Percentiles rank a stretch among this genome's conserved stretches.
phyloP scores from a whole-genome alignment of 1,140 invertebrate species.

The Drosophila sturtevanti region DNA sequence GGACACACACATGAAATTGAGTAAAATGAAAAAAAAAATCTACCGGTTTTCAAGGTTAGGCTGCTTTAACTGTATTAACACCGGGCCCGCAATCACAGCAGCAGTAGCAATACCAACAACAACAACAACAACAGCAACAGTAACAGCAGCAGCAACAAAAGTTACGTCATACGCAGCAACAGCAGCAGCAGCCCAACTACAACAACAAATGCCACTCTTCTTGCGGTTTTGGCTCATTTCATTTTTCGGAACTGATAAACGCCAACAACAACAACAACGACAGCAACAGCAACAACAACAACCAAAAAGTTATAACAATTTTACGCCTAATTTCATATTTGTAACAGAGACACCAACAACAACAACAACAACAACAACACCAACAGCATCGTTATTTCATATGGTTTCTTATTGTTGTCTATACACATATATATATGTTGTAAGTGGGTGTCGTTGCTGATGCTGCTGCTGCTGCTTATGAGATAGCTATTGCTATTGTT shows the following conservation, averaged over 20 bases:
- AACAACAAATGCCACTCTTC: slow-evolving; percentile 44
- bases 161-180: slow-evolving; percentile 70
- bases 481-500: too few species aligned
- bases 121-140: slow-evolving; percentile 43
- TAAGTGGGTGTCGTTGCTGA: slow-evolving; percentile 65
- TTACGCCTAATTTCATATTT: slow-evolving; percentile 81
- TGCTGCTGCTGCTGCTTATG: slow-evolving; percentile 19
- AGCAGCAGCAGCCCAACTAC: slow-evolving; percentile 38
- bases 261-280: slow-evolving; percentile 17
- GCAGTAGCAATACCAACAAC: slow-evolving; percentile 26
- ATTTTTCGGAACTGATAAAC: slow-evolving; percentile 45
- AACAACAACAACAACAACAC: slow-evolving; percentile 37
- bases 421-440: slow-evolving; percentile 60
- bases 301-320: slow-evolving; percentile 50
- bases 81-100: slow-evolving; percentile 74
- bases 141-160: slow-evolving; percentile 45
- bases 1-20: slow-evolving; percentile 67
- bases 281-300: slow-evolving; percentile 14
- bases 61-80: slow-evolving; percentile 80
- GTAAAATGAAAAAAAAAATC: slow-evolving; percentile 68
- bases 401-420: slow-evolving; percentile 16
- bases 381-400: neutral
- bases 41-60: slow-evolving; percentile 82
- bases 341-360: slow-evolving; percentile 54
- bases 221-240: slow-evolving; percentile 77